phyloP scores from a whole-genome alignment of 1,140 invertebrate genomes.

The Stenopsyche tienmushanensis region DNA sequence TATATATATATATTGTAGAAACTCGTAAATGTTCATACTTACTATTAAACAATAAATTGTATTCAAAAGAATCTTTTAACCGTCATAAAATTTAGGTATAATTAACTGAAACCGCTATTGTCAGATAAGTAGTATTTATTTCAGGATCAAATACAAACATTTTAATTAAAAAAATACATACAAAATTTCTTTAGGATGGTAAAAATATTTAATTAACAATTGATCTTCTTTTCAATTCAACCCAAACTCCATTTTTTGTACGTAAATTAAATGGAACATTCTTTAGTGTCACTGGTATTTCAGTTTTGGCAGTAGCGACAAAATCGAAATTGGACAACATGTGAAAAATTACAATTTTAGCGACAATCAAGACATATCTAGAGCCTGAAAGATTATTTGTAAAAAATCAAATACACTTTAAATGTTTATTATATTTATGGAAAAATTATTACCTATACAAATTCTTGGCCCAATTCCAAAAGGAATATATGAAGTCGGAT shows the following conservation, averaged over 20 bases:
- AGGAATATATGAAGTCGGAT: conserved; percentile 9
- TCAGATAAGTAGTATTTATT: too few species aligned
- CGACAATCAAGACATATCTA: conserved; percentile 53
- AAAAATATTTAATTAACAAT: too few species aligned
- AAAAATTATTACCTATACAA: conserved; percentile 35
- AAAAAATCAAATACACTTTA: neutral
- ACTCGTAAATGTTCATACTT: too few species aligned
- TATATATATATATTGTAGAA: too few species aligned
- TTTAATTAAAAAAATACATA: too few species aligned
- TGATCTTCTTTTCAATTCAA: conserved; percentile 43
- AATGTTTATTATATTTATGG: neutral
- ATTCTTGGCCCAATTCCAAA: conserved; percentile 30
- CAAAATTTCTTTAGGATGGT: too few species aligned
- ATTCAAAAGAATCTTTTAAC: too few species aligned
- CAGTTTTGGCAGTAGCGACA: conserved; percentile 45
- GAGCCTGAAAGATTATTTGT: conserved; percentile 46
- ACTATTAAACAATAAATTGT: too few species aligned
- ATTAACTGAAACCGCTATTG: too few species aligned
- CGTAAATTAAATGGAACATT: conserved; percentile 45
- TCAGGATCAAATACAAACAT: too few species aligned
- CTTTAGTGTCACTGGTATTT: conserved; percentile 46
- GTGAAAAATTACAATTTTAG: conserved; percentile 46
- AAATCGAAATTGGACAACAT: conserved; percentile 46
- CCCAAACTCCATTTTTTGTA: conserved; percentile 46
- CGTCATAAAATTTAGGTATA: too few species aligned